Base-by-base conservation (phyloP, 35 echinoderm and acorn worm genomes). In the Lytechinus pictus region DNA sequence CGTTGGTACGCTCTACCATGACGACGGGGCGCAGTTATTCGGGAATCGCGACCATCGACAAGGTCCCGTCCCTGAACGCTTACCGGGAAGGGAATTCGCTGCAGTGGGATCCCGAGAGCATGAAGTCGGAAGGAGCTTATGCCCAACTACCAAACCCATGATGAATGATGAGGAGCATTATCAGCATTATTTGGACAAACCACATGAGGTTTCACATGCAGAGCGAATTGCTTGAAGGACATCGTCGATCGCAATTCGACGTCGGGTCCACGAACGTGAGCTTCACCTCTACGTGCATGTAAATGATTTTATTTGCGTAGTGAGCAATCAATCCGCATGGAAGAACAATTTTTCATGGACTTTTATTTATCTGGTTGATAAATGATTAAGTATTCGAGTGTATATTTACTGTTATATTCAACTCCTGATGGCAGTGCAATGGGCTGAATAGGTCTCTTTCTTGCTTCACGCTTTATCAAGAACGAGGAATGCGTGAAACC, bases 1-100 rank as follows among this genome's bases (percentile, higher is more conserved):
- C 92, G 10, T 56, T 97, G 51, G 94, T 99, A 1, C 86, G 54
- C 4, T 95, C 98, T 6, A 95, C 93, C 61, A 99, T 99, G 98
- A 96, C 98, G 13, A 99, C 98, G 0, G 98, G 96, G 3, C 86
- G 98, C 52, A 99, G 98, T 61, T 98, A 99, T 61, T 98, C 98
- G 14, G 98, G 98, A 87, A 96, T 99, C 27, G 96, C 98, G 1
- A 97, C 97, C 90, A 99, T 99, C 24, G 98, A 99, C 95, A 99
- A 99, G 86, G 95, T 97, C 6, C 58, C 94, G n/a, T 57, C 54
- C 9, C 27, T 93, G n/a, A 93, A 93, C 54, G 55, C 92, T 55
- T 93, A 55, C 54, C 92, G 92, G 11, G 92, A 93, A 55, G 54
- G 11, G 12, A 93, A 93, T 54, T 54, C 92, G 16, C 28, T 93